A percentile compares a stretch with the other conserved stretches of the same genome.
phyloP scores from a whole-genome alignment of 2,888 invertebrate genomes.

The Sinelater perroti region DNA sequence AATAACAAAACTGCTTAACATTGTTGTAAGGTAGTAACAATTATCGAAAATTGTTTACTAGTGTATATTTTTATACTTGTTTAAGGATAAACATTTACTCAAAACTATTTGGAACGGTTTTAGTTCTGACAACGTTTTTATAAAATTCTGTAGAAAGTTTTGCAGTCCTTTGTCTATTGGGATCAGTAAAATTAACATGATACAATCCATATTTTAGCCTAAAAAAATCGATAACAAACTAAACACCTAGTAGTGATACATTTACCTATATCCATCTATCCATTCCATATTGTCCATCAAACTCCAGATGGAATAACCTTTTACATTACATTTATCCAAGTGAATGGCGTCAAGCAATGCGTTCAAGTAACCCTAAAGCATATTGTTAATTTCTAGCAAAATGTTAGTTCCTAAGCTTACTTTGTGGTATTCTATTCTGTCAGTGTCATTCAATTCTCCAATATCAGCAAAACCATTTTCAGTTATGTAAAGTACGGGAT shows the following conservation, averaged over 20 bases:
- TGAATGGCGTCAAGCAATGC: conserved; percentile 33
- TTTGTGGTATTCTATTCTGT: conserved; percentile 54
- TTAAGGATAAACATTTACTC: too few relatives aligned
- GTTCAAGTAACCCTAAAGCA: neutral
- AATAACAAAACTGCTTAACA: too few relatives aligned
- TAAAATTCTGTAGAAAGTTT: conserved; percentile 16
- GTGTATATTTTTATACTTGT: too few relatives aligned
- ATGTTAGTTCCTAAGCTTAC: neutral
- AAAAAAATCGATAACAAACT: neutral
- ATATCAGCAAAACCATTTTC: conserved; percentile 65
- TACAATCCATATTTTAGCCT: conserved; percentile 17
- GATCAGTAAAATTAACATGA: conserved; percentile 25
- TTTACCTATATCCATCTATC: conserved; percentile 63
- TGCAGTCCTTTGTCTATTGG: conserved; percentile 24
- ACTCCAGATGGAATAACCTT: conserved; percentile 70
- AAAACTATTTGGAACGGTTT: too few relatives aligned
- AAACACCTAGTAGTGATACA: conserved; percentile 28
- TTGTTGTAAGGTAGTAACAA: too few relatives aligned
- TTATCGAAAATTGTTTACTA: too few relatives aligned
- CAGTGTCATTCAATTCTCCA: conserved; percentile 59
- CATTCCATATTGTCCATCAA: conserved; percentile 73
- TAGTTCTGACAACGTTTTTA: neutral
- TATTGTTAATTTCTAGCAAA: neutral
- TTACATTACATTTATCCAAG: conserved; percentile 61
- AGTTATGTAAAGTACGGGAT: conserved; percentile 63